phyloP scores from a whole-genome alignment of 1,140 invertebrate genomes.

The Macrobrachium nipponense region DNA sequence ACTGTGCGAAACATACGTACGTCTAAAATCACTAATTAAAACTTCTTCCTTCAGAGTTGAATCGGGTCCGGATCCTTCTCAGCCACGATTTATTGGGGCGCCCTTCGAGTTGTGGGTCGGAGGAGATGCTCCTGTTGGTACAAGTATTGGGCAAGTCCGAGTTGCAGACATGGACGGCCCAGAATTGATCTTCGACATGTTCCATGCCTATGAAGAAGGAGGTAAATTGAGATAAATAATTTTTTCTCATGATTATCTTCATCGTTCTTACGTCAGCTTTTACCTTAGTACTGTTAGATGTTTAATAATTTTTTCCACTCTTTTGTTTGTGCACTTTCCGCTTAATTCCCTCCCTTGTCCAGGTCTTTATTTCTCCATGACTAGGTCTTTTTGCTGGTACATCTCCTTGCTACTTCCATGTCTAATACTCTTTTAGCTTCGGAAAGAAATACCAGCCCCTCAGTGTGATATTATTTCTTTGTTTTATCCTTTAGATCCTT shows the following conservation, averaged over 20 bases:
- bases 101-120: conserved; percentile 92
- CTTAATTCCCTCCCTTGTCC: no score
- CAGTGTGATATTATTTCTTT: background rate
- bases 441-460: no score
- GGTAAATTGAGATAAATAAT: conserved; percentile 70
- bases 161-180: conserved; percentile 78
- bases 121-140: conserved; percentile 83
- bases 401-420: no score
- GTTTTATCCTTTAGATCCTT: background rate
- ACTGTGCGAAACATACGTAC: no score
- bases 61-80: conserved; percentile 68
- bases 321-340: background rate
- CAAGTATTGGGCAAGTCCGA: conserved; percentile 85
- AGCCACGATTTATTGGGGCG: conserved; percentile 86
- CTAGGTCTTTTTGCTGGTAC: no score
- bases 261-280: background rate
- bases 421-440: no score
- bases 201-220: conserved; percentile 85
- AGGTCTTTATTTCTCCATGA: no score
- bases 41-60: conserved; percentile 46
- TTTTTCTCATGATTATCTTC: background rate
- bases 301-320: no score
- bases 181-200: conserved; percentile 80
- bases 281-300: background rate
- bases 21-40: no score